phyloP scores from a whole-genome alignment of 2,888 invertebrate genomes.

The Sthenelais limicola region DNA sequence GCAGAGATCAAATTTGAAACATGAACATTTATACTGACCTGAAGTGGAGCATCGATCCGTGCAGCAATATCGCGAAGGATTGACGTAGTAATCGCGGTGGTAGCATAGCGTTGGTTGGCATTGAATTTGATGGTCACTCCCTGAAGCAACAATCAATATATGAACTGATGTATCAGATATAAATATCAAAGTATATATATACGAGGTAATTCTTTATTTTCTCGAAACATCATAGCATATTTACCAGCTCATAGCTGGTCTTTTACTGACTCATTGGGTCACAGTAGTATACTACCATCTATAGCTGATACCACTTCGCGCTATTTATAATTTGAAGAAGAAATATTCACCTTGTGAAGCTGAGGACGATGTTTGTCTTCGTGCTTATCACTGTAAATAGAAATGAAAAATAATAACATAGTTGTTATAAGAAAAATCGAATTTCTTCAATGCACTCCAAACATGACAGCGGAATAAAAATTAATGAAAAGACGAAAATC shows the following conservation, averaged over 20 bases:
- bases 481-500: too few species aligned
- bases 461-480: too few species aligned
- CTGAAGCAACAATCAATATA: constrained; percentile 49
- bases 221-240: constrained; percentile 9
- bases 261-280: neutral
- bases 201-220: neutral
- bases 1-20: constrained; percentile 1
- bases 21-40: constrained; percentile 61
- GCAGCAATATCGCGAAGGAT: constrained; percentile 73
- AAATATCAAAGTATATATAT: neutral
- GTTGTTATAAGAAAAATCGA: too few species aligned
- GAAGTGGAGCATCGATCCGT: constrained; percentile 72
- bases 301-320: too few species aligned
- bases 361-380: constrained; percentile 69
- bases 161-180: neutral
- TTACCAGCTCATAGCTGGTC: neutral
- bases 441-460: too few species aligned
- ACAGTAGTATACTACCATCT: neutral
- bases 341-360: constrained; percentile 64
- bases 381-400: constrained; percentile 74
- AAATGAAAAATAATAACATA: too few species aligned
- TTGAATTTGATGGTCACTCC: constrained; percentile 73
- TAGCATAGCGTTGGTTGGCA: constrained; percentile 74
- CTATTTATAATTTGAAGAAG: too few species aligned
- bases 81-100: constrained; percentile 73